phyloP scores from a whole-genome alignment of 2,113 vertebrate species.

The Donacobius atricapilla region DNA sequence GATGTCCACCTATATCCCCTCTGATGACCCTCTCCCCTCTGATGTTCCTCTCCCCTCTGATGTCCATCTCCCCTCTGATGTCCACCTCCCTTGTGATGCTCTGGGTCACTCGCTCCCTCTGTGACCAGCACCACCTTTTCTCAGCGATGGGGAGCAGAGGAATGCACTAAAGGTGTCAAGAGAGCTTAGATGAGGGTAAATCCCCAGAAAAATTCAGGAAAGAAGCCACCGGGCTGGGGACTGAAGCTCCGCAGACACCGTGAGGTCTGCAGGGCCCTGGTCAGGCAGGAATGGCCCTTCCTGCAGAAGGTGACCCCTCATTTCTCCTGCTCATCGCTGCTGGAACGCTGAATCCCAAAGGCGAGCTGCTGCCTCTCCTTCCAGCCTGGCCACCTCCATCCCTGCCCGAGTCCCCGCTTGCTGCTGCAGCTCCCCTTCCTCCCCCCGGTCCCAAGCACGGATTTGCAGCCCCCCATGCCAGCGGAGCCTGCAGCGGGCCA shows the following conservation, averaged over 20 bases:
- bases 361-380: not conserved
- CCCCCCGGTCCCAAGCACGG: not conserved
- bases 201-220: not conserved
- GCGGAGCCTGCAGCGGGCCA: too few relatives aligned
- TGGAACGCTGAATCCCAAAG: not conserved
- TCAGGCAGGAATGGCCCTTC: not conserved
- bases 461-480: too few relatives aligned
- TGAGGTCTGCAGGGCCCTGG: not conserved
- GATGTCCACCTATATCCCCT: not conserved
- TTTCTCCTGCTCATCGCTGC: not conserved
- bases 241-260: fast-evolving
- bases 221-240: not conserved
- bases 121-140: fast-evolving
- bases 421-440: not conserved
- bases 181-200: not conserved
- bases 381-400: not conserved
- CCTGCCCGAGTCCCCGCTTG: not conserved
- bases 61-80: too few relatives aligned
- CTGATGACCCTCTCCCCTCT: not conserved
- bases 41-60: too few relatives aligned
- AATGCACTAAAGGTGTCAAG: not conserved
- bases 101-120: not conserved
- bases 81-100: not conserved
- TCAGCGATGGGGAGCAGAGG: not conserved
- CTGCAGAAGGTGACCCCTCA: not conserved